These are phyloP conservation scores for Tamandua tetradactyla DNA, from an alignment of 2,797 vertebrate genomes.

Conservation along the genomic window DNA sequence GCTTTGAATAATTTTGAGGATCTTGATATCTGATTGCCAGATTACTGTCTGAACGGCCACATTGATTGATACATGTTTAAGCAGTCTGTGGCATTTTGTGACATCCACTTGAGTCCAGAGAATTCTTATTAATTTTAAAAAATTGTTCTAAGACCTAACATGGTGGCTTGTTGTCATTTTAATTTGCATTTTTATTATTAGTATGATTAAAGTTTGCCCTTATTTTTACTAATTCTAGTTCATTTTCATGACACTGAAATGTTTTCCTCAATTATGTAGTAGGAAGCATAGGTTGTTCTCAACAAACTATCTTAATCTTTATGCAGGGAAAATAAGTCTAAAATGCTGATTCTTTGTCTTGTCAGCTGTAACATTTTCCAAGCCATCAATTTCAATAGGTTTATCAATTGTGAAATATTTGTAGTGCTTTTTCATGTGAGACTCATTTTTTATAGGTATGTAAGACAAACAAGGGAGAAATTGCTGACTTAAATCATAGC, in stretches of 20 bases:
- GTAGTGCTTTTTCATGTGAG: neutral
- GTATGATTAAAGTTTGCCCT: neutral
- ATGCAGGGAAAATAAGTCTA: slow-evolving; percentile 22
- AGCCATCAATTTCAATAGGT: neutral
- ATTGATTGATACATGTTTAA: neutral
- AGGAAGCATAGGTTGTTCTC: neutral
- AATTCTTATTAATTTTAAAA: neutral
- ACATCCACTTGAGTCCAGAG: neutral
- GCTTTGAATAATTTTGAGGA: neutral
- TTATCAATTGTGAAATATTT: neutral
- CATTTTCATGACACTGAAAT: neutral
- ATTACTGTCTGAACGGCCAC: neutral
- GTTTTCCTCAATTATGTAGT: neutral
- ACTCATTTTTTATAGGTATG: neutral
- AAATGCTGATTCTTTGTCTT: neutral
- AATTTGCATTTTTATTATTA: slow-evolving; percentile 2
- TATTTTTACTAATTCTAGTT: slow-evolving; percentile 13
- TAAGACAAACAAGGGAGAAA: neutral
- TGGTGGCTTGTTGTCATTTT: no score
- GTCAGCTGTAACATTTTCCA: neutral
- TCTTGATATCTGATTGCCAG: neutral
- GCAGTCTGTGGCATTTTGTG: neutral
- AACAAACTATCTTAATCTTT: slow-evolving; percentile 3
- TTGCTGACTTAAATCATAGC: neutral
- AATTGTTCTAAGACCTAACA: neutral